Conservation (phyloP, 1,140 invertebrate species). For the Drosophila eugracilis region DNA sequence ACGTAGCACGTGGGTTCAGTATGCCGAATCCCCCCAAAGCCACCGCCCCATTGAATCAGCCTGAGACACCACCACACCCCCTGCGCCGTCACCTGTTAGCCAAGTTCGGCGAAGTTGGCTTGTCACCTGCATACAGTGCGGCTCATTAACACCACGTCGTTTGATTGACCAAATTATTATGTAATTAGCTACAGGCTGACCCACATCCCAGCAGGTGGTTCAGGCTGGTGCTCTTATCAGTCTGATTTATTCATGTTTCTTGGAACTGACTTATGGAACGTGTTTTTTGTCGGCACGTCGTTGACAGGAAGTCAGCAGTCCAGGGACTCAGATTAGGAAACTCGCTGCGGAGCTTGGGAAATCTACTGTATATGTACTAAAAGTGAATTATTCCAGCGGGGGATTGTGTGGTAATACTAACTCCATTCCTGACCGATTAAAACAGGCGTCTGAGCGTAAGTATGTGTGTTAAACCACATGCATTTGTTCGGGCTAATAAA, state of each 20-base stretch:
- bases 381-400: conserved; percentile 24
- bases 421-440: conserved; percentile 6
- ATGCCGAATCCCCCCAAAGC: conserved; percentile 3
- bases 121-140: conserved; percentile 60
- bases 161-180: conserved; percentile 84
- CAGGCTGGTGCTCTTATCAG: conserved; percentile 31
- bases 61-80: not conserved
- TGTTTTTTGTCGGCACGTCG: conserved; percentile 51
- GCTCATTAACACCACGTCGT: conserved; percentile 71
- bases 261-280: conserved; percentile 41
- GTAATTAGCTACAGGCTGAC: conserved; percentile 78
- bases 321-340: conserved; percentile 43
- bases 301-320: conserved; percentile 39
- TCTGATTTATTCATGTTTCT: conserved; percentile 46
- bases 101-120: conserved; percentile 37
- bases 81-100: conserved; percentile 3
- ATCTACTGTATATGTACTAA: conserved; percentile 29
- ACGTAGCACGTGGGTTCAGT: conserved; percentile 39
- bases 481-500: conserved; percentile 2
- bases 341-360: conserved; percentile 13
- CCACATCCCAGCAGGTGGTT: conserved; percentile 61
- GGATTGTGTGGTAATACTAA: conserved; percentile 14
- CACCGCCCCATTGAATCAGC: not conserved
- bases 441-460: too few species aligned
- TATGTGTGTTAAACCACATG: not conserved